Percentiles rank a stretch among this genome's conserved stretches.
These are phyloP conservation scores for Leuciscus idus DNA, from an alignment of 2,113 vertebrate species.

Conservation along the genomic window DNA sequence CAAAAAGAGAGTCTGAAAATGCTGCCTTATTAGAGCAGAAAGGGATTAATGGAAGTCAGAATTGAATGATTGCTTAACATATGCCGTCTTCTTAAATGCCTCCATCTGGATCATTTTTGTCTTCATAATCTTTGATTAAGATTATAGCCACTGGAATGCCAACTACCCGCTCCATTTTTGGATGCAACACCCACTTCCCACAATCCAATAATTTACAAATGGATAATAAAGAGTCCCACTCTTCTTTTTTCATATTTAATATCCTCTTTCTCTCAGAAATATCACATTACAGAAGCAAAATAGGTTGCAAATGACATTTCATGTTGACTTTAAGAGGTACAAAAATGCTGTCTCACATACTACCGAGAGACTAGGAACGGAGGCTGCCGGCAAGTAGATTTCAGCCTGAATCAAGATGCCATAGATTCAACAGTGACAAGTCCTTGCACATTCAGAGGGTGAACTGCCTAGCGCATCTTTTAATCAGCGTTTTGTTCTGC, in stretches of 20 bases:
- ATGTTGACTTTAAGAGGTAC: slow-evolving; percentile 6
- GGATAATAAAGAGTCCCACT: background rate
- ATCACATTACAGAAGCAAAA: slow-evolving; percentile 2
- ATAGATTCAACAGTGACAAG: slow-evolving; percentile 69
- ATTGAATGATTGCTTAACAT: slow-evolving; percentile 11
- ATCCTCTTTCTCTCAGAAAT: background rate
- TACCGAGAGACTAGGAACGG: background rate
- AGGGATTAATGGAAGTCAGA: background rate
- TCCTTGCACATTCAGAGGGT: slow-evolving; percentile 51
- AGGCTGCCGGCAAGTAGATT: slow-evolving; percentile 22
- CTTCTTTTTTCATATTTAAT: background rate
- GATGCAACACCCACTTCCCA: background rate
- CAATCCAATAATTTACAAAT: background rate
- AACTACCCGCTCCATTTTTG: background rate
- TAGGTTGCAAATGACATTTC: background rate
- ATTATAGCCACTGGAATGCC: background rate
- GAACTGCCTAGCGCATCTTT: slow-evolving; percentile 53
- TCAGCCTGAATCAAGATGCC: slow-evolving; percentile 62
- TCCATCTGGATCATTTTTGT: slow-evolving; percentile 3
- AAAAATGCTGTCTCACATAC: background rate
- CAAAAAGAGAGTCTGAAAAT: background rate
- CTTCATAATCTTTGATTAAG: background rate
- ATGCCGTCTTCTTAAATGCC: background rate
- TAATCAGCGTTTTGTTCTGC: slow-evolving; percentile 66
- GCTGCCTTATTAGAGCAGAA: background rate